These are phyloP conservation scores for Falco novaeseelandiae DNA, from an alignment of 2,797 vertebrate species.

Conservation along the genomic window DNA sequence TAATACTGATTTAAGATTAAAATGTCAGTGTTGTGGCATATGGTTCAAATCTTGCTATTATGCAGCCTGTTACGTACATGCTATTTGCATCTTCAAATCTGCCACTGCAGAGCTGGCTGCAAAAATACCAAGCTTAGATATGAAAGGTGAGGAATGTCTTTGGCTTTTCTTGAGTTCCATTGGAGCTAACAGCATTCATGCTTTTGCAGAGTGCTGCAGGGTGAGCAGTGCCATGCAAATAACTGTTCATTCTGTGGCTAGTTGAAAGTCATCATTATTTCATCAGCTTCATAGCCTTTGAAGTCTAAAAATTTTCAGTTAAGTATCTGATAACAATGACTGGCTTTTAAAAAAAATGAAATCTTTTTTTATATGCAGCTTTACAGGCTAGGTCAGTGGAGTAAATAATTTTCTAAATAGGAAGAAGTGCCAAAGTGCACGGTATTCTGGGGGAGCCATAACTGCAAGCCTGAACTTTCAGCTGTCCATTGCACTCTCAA, in stretches of 20 bases:
- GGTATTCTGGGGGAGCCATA: background rate
- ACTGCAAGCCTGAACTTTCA: background rate
- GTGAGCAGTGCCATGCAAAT: background rate
- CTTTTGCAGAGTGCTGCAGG: background rate
- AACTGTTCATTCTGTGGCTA: background rate
- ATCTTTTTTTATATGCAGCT: background rate
- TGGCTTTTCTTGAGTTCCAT: background rate
- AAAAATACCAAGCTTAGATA: background rate
- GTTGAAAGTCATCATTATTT: background rate
- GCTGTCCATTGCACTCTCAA: background rate
- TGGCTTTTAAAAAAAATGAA: background rate
- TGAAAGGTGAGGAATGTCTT: background rate
- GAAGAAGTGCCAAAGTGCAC: background rate
- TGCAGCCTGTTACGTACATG: background rate
- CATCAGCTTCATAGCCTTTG: background rate
- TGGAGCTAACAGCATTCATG: background rate
- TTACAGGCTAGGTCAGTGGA: background rate
- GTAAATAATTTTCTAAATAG: background rate
- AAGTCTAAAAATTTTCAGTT: background rate
- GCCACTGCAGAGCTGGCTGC: background rate
- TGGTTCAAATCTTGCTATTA: background rate
- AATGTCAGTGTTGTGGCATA: background rate
- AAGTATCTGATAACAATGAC: background rate
- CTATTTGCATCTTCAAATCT: background rate
- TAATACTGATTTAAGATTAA: background rate